phyloP scores from a whole-genome alignment of 2,797 vertebrate genomes.

The Carcharodon carcharias region DNA sequence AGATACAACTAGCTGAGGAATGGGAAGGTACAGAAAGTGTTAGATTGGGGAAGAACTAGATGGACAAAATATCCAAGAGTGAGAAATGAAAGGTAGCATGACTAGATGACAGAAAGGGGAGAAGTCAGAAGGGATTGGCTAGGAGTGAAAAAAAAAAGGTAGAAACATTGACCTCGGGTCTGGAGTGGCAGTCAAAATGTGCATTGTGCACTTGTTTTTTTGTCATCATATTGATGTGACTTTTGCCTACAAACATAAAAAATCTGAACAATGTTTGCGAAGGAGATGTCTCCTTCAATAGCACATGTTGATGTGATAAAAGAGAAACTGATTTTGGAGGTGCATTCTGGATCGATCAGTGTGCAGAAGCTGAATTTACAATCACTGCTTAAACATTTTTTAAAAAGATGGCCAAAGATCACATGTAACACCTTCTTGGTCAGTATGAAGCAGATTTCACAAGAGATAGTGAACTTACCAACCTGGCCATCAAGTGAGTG shows the following conservation, averaged over 20 bases:
- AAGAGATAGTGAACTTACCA: neutral
- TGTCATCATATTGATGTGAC: too few species aligned
- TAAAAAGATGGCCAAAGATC: neutral
- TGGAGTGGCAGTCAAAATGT: neutral
- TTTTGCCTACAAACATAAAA: too few species aligned
- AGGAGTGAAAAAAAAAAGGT: neutral
- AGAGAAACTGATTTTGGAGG: too few species aligned
- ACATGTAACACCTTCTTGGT: neutral
- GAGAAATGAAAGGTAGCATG: neutral
- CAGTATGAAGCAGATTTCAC: neutral
- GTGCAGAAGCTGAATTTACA: too few species aligned
- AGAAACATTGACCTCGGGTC: neutral
- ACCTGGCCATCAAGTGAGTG: neutral
- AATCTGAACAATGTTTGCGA: too few species aligned
- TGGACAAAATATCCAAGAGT: neutral
- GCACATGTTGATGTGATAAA: too few species aligned
- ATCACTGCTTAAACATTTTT: too few species aligned
- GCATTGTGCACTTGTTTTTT: neutral
- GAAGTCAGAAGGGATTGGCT: neutral
- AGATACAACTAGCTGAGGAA: too few species aligned
- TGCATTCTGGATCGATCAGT: too few species aligned
- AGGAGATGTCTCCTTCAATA: too few species aligned
- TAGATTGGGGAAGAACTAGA: neutral
- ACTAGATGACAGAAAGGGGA: neutral
- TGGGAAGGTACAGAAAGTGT: too few species aligned